Base-by-base conservation (phyloP, 2,113 vertebrate species). In the Sander lucioperca region DNA sequence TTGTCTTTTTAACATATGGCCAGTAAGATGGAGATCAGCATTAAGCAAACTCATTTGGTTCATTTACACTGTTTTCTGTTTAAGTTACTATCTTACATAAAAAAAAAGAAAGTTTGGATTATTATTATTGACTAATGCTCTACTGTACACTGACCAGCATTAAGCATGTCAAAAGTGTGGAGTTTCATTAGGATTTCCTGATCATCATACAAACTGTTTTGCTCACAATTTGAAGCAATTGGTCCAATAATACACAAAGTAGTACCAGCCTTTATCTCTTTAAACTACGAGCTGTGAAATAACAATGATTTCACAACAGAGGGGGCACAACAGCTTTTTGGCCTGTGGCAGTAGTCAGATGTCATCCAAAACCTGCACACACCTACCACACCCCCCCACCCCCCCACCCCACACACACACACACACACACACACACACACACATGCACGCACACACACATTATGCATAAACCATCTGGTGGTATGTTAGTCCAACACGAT, bases 401-500 rank as follows among this genome's bases (percentile, higher is more conserved):
- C n/a, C n/a, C n/a, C n/a, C n/a, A n/a, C n/a, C n/a, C n/a, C 43
- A 79, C 56, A 74, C 51, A 48, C 45, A 70, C 62, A 74, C 57
- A 33, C 50, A 77, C 61, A 74, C 57, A 43, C 50, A 79, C 61
- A 83, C 57, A 48, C 54, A 76, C 33, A 70, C 48, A 78, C 45
- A 39, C 25, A 57, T 33, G 18, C 70, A 36, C 71, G 45, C 54
- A 47, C 76, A 36, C 83, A 74, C 47, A 43, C 79, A 74, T 66
- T 59, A 66, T 69, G 43, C 64, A 88, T 61, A 71, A 83, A 85
- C 86, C 81, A 91, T 91, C 81, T 91, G 88, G 73, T 84, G 74
- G 74, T 61, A 85, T 70, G 81, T 88, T 76, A 85, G 68, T 77
- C 82, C 81, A 80, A 75, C 86, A 77, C 65, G 27, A 25, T 82